These are phyloP conservation scores for Corythaixoides concolor DNA, from an alignment of 2,113 vertebrate genomes.

Conservation along the genomic window DNA sequence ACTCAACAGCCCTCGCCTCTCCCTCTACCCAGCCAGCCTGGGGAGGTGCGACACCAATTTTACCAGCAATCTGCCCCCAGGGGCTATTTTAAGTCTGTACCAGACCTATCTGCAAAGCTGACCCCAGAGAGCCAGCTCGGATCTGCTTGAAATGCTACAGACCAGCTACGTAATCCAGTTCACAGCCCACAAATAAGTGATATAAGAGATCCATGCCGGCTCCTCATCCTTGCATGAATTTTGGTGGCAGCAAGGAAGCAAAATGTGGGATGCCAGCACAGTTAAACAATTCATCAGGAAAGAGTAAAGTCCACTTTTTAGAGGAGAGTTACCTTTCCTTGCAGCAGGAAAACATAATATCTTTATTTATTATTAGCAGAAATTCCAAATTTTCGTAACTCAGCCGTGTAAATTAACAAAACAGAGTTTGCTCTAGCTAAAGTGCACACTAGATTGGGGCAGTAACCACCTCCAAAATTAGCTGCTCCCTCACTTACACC, in stretches of 20 bases:
- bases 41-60: neutral
- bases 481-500: neutral
- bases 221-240: neutral
- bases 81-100: conserved; percentile 3
- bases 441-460: neutral
- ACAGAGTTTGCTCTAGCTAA: neutral
- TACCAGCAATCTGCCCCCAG: neutral
- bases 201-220: neutral
- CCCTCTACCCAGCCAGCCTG: neutral
- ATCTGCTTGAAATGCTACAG: neutral
- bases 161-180: fast-evolving
- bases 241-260: neutral
- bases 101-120: neutral
- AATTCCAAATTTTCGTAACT: neutral
- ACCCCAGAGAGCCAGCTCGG: neutral
- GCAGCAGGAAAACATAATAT: neutral
- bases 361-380: neutral
- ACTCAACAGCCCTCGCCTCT: neutral
- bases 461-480: neutral
- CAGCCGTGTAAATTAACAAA: neutral
- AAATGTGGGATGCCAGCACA: neutral
- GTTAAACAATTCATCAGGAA: neutral
- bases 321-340: neutral
- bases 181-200: fast-evolving
- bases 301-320: neutral